Evolutionary conservation across 2,797 vertebrate genomes (phyloP), one percentile per base, ranked within the genome.

Genomic region (Sebastes kiyomatsui): DNA sequence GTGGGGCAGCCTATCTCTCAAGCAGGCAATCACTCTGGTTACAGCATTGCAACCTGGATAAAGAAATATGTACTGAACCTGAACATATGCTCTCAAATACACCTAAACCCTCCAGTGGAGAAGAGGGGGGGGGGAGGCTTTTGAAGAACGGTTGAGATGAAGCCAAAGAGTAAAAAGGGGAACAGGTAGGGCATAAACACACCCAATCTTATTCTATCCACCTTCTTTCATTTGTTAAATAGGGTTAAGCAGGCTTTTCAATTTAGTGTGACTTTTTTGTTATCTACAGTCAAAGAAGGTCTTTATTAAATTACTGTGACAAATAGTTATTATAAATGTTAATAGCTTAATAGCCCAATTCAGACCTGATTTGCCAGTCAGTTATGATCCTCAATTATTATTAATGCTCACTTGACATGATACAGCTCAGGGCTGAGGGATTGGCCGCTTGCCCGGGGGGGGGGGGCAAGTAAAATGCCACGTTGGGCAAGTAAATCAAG

Each of bases 61-160:
- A 93, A 92, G 88, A 89, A 90, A 90, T 81, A 84, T 91, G 89
- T 87, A 86, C 81, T 81, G 59, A 84, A 84, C 85, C 85, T 88
- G 73, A 91, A 92, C 88, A 86, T 88, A 80, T 82, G 77, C 84
- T 87, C 72, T 79, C 67, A 89, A 89, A 86, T 80, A 73, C 79
- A 87, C 73, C 52, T 80, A 81, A 90, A 91, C 75, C 77, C 64
- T 83, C 25, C 28, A 62, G 84, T 61, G 68, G 23, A 55, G 78
- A 54, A 20, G 38, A 75, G 3, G 8, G 32, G 32, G 30, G 32
- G 23, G 58, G 16, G 67, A 73, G 56, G 80, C 67, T 79, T 90
- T 89, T 81, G 81, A 90, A 80, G 80, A 87, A 62, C 42, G 32
- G 35, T 23, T 69, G 35, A 76, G 69, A 46, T 35, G 33, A 75